phyloP scores from a whole-genome alignment of 64 coral and sea anemone species.

The Anthopleura sola region DNA sequence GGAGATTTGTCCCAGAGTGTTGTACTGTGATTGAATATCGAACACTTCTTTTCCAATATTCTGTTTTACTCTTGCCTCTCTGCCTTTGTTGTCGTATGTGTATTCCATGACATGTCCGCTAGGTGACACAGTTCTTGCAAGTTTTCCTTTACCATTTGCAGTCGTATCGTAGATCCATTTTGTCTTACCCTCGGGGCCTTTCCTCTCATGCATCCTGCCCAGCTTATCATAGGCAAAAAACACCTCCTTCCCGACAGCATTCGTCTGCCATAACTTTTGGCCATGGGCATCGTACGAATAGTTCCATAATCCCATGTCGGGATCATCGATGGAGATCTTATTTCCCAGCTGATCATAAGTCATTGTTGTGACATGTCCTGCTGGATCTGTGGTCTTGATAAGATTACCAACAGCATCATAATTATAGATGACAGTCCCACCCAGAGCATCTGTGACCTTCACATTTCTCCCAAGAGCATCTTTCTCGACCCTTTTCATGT shows the following conservation, averaged over 20 bases:
- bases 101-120: conserved; percentile 2
- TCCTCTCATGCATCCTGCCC: neutral
- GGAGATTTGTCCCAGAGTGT: conserved; percentile 1
- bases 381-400: conserved; percentile 11
- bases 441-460: conserved; percentile 4
- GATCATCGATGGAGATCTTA: conserved; percentile 19
- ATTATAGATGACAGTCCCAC: neutral
- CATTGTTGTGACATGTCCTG: neutral
- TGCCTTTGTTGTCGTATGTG: conserved; percentile 3
- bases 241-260: neutral
- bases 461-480: conserved; percentile 17
- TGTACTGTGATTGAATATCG: neutral
- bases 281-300: conserved; percentile 13
- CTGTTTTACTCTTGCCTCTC: neutral
- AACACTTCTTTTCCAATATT: neutral
- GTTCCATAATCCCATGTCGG: conserved; percentile 28
- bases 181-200: neutral
- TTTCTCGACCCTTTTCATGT: neutral
- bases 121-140: neutral
- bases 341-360: conserved; percentile 18
- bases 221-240: conserved; percentile 4
- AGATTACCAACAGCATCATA: conserved; percentile 24
- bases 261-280: conserved; percentile 8
- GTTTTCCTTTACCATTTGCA: conserved; percentile 6
- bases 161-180: conserved; percentile 1